Evolutionary conservation across 64 coral and sea anemone genomes (phyloP).

Genomic region (Stichodactyla mertensii): DNA sequence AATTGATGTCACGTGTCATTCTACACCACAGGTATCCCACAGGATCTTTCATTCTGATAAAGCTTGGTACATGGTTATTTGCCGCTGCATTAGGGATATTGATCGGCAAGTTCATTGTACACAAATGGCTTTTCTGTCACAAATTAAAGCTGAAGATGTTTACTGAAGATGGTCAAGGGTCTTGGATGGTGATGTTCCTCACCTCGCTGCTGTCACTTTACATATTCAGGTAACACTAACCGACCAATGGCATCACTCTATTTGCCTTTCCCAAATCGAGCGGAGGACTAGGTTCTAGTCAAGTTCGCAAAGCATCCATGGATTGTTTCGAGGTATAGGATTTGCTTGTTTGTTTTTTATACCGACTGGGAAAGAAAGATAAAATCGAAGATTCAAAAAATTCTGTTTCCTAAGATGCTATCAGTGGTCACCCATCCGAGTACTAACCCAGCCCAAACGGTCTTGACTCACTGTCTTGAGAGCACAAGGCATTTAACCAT

Average conservation of each 20-base stretch:
- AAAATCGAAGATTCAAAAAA: too few species aligned
- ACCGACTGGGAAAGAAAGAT: too few species aligned
- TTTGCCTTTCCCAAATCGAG: too few species aligned
- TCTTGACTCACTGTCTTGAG: too few species aligned
- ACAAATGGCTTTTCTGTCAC: conserved; percentile 75
- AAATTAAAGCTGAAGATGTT: conserved; percentile 77
- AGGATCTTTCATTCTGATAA: conserved; percentile 51
- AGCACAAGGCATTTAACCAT: too few species aligned
- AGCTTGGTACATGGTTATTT: conserved; percentile 63
- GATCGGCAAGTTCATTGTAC: conserved; percentile 72
- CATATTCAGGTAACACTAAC: conserved; percentile 50
- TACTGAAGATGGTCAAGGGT: conserved; percentile 83
- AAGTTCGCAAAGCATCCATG: too few species aligned
- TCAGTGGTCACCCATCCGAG: too few species aligned
- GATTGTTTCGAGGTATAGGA: too few species aligned
- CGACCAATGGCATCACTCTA: not conserved
- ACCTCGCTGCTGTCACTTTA: conserved; percentile 64
- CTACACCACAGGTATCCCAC: conserved; percentile 42
- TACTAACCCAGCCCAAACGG: too few species aligned
- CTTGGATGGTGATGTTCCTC: conserved; percentile 90
- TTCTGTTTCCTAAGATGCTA: too few species aligned
- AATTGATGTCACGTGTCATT: not conserved
- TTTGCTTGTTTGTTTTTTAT: too few species aligned
- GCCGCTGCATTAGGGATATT: conserved; percentile 51
- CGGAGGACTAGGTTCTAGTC: too few species aligned